These are phyloP conservation scores for Agonum fuliginosum DNA, from an alignment of 2,888 invertebrate genomes.

Conservation along the genomic window DNA sequence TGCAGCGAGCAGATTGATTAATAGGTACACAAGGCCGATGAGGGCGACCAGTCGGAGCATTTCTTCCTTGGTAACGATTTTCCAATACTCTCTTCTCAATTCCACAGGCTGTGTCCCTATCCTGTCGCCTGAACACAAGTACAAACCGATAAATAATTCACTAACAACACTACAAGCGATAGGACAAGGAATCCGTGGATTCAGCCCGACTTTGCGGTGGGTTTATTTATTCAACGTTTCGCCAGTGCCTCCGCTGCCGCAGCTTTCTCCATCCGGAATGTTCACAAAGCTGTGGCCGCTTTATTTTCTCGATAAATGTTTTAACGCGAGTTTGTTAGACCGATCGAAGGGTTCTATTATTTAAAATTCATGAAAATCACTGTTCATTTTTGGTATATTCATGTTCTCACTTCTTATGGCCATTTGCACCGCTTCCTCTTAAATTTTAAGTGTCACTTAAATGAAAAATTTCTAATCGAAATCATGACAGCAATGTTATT, in stretches of 20 bases:
- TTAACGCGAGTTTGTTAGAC: conserved; percentile 29
- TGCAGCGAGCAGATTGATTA: conserved; percentile 41
- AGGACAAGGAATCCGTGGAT: conserved; percentile 43
- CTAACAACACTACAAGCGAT: conserved; percentile 54
- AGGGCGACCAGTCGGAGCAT: conserved; percentile 16
- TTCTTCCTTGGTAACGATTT: conserved; percentile 43
- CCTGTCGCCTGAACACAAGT: conserved; percentile 45
- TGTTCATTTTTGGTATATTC: conserved; percentile 2
- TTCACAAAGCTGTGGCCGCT: conserved; percentile 22
- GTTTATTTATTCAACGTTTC: conserved; percentile 53
- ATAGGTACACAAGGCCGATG: conserved; percentile 32
- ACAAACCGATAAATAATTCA: conserved; percentile 57
- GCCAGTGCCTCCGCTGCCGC: not conserved
- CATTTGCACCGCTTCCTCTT: too few relatives aligned
- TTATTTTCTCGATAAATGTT: conserved; percentile 50
- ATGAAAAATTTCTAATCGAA: too few relatives aligned
- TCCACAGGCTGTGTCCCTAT: not conserved
- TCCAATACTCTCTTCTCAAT: conserved; percentile 20
- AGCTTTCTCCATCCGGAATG: not conserved
- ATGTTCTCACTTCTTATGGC: conserved; percentile 20
- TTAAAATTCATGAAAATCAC: conserved; percentile 47
- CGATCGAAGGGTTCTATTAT: conserved; percentile 39
- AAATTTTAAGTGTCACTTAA: too few relatives aligned
- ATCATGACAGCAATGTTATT: too few relatives aligned
- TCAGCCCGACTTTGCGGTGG: conserved; percentile 46